Evolutionary conservation across 2,797 vertebrate genomes (phyloP), one percentile per base, ranked within the genome.

Genomic region (Micropoecilia bifurca): DNA sequence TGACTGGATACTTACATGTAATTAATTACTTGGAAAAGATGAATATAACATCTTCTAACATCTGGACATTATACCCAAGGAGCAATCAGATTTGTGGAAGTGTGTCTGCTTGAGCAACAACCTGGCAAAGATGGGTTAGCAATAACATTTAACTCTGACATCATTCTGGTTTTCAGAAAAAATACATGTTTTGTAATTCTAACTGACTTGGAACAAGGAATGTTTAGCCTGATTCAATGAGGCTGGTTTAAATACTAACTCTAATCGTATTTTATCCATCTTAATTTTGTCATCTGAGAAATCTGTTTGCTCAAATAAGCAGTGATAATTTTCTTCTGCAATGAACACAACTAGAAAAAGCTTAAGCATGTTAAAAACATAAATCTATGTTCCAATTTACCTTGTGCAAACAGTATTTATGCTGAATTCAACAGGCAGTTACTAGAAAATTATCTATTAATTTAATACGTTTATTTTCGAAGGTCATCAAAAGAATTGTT

Each of bases 401-500:
- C 50, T 46, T 57, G 0, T 48, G 45, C 8, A 72, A 57, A 53
- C 16, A 47, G 28, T 45, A 57, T 13, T 69, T 72, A 74, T 16
- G 47, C 2, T 72, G 45, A 72, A 77, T 74, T 48, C 18, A n/a
- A 43, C n/a, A 46, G 68, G 53, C 0, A 12, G 8, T 30, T 55
- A 57, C 25, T 45, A 66, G 45, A 33, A 79, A 80, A 88, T 81
- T 57, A 36, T 7, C 57, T 0, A 0, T 75, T 30, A 16, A 0
- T 76, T 80, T 25, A 71, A 74, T 16, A 77, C 47, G 36, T 68
- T 75, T 41, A 30, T 46, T 53, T 61, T 25, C 39, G 69, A 39
- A 85, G 83, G 82, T 82, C 46, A 75, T 50, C n/a, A 30, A 9
- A 85, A 0, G 48, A 1, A 5, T 33, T 89, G 1, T 36, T 76